phyloP scores from a whole-genome alignment of 2,113 vertebrate genomes.

The Petrocephalus zakoni region DNA sequence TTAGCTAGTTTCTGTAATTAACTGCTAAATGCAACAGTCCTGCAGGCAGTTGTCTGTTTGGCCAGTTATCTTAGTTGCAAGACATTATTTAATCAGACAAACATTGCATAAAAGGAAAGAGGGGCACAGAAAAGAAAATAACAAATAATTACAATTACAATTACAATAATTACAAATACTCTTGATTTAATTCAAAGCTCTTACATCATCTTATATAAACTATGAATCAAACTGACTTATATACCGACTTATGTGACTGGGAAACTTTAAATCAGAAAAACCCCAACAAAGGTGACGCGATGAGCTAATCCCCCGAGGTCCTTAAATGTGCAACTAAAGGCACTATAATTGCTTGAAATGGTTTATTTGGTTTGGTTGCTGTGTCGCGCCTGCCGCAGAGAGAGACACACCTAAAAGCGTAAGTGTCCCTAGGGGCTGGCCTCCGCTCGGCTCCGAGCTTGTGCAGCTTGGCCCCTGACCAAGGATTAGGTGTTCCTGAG shows the following conservation, averaged over 20 bases:
- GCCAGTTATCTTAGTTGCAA: background rate
- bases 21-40: background rate
- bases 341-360: constrained; percentile 76
- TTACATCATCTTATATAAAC: no score
- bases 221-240: no score
- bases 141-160: no score
- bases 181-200: background rate
- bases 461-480: constrained; percentile 76
- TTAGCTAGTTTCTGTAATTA: background rate
- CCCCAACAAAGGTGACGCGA: constrained; percentile 34
- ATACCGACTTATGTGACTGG: background rate
- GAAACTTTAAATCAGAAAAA: constrained; percentile 4
- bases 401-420: constrained; percentile 86
- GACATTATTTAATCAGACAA: background rate
- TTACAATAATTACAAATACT: no score
- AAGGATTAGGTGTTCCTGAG: constrained; percentile 89
- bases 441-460: constrained; percentile 70
- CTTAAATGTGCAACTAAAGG: constrained; percentile 66
- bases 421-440: constrained; percentile 74
- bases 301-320: constrained; percentile 63
- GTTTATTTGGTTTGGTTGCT: constrained; percentile 81
- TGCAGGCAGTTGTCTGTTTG: background rate
- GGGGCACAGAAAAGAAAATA: background rate
- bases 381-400: constrained; percentile 72
- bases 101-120: background rate